These are phyloP conservation scores for Alligator sinensis DNA, from an alignment of 2,113 vertebrate genomes.

Conservation along the genomic window DNA sequence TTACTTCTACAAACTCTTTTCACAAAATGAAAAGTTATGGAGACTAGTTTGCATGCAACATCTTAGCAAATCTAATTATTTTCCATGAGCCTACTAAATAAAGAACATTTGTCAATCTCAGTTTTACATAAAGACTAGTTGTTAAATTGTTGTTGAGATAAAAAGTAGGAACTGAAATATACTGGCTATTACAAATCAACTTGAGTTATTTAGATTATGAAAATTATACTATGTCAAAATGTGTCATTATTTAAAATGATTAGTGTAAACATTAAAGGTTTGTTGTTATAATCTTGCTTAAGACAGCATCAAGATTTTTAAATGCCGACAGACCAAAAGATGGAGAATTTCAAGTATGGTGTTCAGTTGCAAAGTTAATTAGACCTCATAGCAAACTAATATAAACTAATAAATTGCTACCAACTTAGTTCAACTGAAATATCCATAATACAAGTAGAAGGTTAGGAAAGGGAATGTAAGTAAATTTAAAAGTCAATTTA, in stretches of 20 bases:
- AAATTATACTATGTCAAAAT: neutral
- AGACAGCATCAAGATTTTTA: neutral
- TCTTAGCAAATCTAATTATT: neutral
- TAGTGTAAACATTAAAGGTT: neutral
- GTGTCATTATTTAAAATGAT: neutral
- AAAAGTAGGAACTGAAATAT: neutral
- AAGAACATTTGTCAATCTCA: neutral
- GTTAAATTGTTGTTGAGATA: neutral
- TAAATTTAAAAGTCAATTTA: fast-evolving
- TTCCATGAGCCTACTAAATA: neutral
- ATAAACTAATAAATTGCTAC: neutral
- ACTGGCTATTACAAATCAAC: neutral
- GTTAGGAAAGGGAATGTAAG: neutral
- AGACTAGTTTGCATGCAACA: neutral
- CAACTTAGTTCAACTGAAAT: neutral
- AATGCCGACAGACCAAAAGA: neutral
- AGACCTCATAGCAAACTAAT: neutral
- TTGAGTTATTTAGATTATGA: neutral
- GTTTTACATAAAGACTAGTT: neutral
- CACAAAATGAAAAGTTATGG: neutral
- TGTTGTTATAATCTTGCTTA: neutral
- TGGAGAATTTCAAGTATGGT: neutral
- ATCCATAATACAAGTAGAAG: neutral
- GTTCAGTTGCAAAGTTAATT: neutral
- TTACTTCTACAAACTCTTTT: neutral